Conservation (phyloP, 2,113 vertebrate genomes). For the Carassius gibelio region DNA sequence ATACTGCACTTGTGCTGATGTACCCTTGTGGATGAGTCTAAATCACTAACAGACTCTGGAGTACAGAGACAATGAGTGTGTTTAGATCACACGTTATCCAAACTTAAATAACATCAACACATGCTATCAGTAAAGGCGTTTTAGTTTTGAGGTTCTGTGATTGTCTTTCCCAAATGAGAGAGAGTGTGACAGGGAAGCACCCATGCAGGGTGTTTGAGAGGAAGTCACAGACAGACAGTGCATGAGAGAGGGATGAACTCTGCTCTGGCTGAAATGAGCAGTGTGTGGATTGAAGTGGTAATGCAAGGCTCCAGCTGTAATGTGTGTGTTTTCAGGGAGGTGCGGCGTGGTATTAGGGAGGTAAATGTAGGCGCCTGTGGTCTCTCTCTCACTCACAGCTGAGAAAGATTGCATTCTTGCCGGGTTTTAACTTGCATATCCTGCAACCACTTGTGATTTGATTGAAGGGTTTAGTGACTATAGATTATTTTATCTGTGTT, state of each 20-base stretch:
- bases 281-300: constrained; percentile 12
- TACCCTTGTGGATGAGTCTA: not conserved
- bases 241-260: not conserved
- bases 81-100: not conserved
- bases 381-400: not conserved
- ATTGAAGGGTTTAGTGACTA: not conserved
- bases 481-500: not conserved
- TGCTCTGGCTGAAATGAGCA: not conserved
- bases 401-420: not conserved
- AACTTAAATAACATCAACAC: constrained; percentile 11
- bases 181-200: not conserved
- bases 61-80: constrained; percentile 2
- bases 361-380: constrained; percentile 2
- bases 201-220: not conserved
- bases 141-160: not conserved
- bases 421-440: not conserved
- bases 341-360: not conserved
- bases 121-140: not conserved
- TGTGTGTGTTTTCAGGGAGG: constrained; percentile 26
- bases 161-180: not conserved
- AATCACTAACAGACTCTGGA: constrained; percentile 15
- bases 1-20: not conserved
- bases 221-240: constrained; percentile 9
- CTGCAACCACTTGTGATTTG: not conserved
- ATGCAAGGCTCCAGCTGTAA: not conserved